These are phyloP conservation scores for Triplophysa tibetana DNA, from an alignment of 2,113 vertebrate genomes.

Conservation along the genomic window DNA sequence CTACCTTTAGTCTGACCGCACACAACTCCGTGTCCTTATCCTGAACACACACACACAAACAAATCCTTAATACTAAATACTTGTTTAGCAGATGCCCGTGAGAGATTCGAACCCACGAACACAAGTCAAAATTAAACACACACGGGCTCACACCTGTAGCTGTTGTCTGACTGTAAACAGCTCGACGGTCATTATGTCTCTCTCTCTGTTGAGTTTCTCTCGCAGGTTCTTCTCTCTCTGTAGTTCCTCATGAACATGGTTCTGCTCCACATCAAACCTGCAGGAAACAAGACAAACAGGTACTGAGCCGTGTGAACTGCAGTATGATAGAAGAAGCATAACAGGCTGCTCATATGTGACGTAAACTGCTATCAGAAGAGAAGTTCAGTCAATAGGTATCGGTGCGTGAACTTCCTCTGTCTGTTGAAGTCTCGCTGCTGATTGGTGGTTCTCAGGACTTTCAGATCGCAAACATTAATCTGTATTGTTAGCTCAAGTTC, in stretches of 20 bases:
- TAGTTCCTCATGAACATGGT: constrained; percentile 84
- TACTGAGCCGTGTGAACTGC: neutral
- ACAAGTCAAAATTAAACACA: neutral
- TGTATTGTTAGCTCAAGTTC: neutral
- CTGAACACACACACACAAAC: constrained; percentile 60
- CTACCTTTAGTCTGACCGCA: constrained; percentile 78
- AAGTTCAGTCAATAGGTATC: neutral
- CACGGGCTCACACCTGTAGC: constrained; percentile 78
- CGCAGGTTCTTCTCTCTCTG: constrained; percentile 84
- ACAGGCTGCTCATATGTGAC: neutral
- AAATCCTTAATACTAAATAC: no score
- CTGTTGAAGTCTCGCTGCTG: neutral
- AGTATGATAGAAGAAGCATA: neutral
- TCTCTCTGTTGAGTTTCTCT: constrained; percentile 90
- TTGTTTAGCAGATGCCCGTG: no score
- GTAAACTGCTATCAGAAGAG: neutral
- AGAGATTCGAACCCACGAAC: neutral
- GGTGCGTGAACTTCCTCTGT: neutral
- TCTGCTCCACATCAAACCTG: constrained; percentile 94
- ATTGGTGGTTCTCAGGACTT: neutral
- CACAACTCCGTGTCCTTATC: constrained; percentile 87
- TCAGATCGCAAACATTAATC: neutral
- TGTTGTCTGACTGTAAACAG: constrained; percentile 91
- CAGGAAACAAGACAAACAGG: constrained; percentile 6
- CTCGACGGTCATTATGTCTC: constrained; percentile 86